Evolutionary conservation across 2,113 vertebrate species (phyloP).

Genomic region (Passer domesticus): DNA sequence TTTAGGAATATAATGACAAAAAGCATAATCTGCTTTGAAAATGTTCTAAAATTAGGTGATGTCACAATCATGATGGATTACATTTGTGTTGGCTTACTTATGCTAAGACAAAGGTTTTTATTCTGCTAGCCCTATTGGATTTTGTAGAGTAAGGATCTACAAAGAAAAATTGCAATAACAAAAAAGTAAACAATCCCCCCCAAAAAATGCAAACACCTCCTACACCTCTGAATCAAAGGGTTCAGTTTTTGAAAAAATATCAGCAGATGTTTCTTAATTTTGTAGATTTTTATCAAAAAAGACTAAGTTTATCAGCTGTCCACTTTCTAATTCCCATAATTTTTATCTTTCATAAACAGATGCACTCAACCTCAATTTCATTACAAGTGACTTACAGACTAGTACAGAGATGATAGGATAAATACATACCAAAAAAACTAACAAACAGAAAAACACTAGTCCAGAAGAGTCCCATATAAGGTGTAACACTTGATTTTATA

Average conservation of each 20-base stretch:
- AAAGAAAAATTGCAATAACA: neutral
- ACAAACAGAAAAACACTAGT: neutral
- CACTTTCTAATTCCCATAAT: neutral
- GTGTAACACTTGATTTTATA: neutral
- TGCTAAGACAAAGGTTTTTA: neutral
- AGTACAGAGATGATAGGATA: neutral
- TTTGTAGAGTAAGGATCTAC: neutral
- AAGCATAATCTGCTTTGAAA: neutral
- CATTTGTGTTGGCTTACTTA: neutral
- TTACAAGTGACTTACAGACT: neutral
- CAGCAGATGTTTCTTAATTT: neutral
- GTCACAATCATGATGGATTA: neutral
- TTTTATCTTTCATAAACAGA: neutral
- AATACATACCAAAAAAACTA: neutral
- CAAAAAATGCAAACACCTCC: accelerated
- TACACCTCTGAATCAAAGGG: neutral
- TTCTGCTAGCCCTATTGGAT: neutral
- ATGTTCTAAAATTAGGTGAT: neutral
- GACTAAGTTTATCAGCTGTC: neutral
- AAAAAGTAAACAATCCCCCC: accelerated
- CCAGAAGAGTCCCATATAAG: neutral
- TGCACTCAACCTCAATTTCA: neutral
- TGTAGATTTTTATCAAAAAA: neutral
- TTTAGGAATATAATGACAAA: neutral
- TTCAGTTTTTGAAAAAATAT: neutral